phyloP scores from a whole-genome alignment of 2,113 vertebrate species.

The Gymnarchus niloticus region DNA sequence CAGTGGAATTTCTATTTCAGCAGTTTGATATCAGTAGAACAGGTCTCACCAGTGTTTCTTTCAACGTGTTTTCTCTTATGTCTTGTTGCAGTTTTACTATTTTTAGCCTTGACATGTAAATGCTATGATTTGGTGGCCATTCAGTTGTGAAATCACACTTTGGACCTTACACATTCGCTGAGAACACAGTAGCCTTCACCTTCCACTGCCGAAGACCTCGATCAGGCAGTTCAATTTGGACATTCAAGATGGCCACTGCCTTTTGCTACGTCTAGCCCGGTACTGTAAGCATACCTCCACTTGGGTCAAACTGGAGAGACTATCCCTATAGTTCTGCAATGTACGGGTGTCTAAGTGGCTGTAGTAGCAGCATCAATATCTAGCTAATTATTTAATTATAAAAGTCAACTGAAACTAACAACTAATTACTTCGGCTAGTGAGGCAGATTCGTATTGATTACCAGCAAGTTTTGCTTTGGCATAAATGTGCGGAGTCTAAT shows the following conservation, averaged over 20 bases:
- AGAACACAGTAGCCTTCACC: not conserved
- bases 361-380: conserved; percentile 9
- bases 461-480: conserved; percentile 7
- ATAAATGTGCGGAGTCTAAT: not conserved
- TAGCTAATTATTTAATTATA: conserved; percentile 16
- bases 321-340: not conserved
- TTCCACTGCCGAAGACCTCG: not conserved
- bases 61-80: not conserved
- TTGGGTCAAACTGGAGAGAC: not conserved
- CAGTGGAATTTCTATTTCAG: not conserved
- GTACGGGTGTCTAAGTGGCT: not conserved
- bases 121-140: not conserved
- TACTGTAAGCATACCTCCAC: not conserved
- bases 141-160: not conserved
- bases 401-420: conserved; percentile 15
- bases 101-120: not conserved
- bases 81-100: not conserved
- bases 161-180: not conserved
- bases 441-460: conserved; percentile 17
- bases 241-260: not conserved
- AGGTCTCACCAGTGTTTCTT: not conserved
- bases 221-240: not conserved
- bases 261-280: not conserved
- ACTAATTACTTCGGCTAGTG: conserved; percentile 1
- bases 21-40: not conserved